phyloP scores from a whole-genome alignment of 2,113 vertebrate species.

The Dromas ardeola region DNA sequence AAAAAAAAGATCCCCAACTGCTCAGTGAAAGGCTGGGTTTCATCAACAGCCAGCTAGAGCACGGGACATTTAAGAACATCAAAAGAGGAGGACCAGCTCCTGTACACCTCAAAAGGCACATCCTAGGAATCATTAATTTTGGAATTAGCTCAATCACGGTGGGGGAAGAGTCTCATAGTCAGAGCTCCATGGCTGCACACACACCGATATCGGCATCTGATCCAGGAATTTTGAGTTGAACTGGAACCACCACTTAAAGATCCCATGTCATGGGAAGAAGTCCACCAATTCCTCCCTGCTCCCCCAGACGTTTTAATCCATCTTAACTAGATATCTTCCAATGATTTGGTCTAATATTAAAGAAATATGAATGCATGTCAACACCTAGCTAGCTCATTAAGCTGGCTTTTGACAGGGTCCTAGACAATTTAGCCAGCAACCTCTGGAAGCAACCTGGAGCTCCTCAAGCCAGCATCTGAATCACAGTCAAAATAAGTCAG shows the following conservation, averaged over 20 bases:
- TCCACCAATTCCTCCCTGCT: neutral
- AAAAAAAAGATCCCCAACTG: neutral
- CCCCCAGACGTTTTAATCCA: neutral
- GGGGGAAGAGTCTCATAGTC: neutral
- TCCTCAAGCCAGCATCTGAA: neutral
- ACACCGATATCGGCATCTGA: accelerated
- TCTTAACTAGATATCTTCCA: neutral
- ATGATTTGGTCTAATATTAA: neutral
- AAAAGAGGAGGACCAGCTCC: neutral
- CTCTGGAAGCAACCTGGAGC: neutral
- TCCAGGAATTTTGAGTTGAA: neutral
- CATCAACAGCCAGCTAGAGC: neutral
- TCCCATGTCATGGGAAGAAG: neutral
- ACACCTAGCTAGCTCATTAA: too few species aligned
- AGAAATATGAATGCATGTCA: neutral
- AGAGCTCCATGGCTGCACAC: neutral
- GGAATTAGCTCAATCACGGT: neutral
- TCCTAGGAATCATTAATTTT: neutral
- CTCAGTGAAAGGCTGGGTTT: neutral
- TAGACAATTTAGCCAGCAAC: neutral
- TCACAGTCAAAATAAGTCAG: neutral
- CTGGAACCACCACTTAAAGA: neutral
- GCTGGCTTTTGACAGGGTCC: neutral
- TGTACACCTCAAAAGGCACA: neutral
- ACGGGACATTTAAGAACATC: neutral